phyloP scores from a whole-genome alignment of 2,888 invertebrate genomes.

The Octodonta nipae region DNA sequence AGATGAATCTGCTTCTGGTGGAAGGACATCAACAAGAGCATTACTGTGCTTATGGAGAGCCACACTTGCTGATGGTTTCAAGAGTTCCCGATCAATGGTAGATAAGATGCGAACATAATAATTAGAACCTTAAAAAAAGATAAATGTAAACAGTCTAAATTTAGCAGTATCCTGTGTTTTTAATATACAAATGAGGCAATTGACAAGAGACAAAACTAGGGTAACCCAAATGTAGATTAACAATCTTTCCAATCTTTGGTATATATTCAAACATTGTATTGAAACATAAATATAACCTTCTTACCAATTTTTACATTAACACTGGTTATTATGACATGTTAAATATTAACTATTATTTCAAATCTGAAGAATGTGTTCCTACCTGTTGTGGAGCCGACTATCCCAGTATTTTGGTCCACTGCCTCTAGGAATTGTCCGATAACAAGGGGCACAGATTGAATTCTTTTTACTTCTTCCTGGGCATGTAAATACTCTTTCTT shows the following conservation, averaged over 20 bases:
- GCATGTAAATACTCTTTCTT: slow-evolving; percentile 98
- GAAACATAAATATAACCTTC: no score
- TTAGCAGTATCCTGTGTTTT: no score
- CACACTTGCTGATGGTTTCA: slow-evolving; percentile 96
- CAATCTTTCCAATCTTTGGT: no score
- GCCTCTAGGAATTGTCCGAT: slow-evolving; percentile 99
- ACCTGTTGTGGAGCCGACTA: slow-evolving; percentile 45
- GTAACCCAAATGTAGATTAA: no score
- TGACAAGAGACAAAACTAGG: no score
- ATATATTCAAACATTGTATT: no score
- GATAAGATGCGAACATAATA: slow-evolving; percentile 97
- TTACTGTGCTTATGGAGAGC: slow-evolving; percentile 98
- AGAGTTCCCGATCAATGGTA: slow-evolving; percentile 89
- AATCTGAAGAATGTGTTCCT: slow-evolving; percentile 1
- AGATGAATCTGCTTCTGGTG: slow-evolving; percentile 97
- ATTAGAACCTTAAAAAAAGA: slow-evolving; percentile 65
- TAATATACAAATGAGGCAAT: no score
- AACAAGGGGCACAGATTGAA: slow-evolving; percentile 95
- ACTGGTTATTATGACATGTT: no score
- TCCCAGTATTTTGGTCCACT: slow-evolving; percentile 97
- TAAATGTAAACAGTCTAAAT: no score
- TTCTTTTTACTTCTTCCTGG: slow-evolving; percentile 94
- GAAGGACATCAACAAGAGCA: slow-evolving; percentile 96
- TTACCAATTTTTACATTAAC: no score
- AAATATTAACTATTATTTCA: no score